Base-by-base conservation (phyloP, 2,797 vertebrate genomes). In the Ctenosaura bakeri region DNA sequence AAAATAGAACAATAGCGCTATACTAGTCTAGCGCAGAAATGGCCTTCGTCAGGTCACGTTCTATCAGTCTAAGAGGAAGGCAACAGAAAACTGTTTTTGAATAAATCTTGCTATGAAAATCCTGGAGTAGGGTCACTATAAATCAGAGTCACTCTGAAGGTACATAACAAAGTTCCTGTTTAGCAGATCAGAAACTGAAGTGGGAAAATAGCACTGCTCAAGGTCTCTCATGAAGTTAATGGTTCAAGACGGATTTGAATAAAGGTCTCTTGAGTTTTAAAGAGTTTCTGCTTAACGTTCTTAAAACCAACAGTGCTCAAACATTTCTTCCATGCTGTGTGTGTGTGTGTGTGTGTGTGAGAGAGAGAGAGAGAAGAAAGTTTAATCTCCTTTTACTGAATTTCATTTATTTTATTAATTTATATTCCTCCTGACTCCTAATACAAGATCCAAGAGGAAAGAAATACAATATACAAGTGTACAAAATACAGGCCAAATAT, bases 131-230 rank as follows among this genome's bases (percentile, higher is more conserved):
- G 9, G 29, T 69, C 1, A 4, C 66, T 12, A 69, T 32, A 69
- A 69, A 9, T 69, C 66, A 69, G 26, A 69, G 3, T 69, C 9
- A 29, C 10, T 29, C 29, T 69, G 29, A 69, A 69, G 9, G 29
- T 26, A 69, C 9, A 12, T 10, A 69, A 69, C 29, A 69, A 32
- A 12, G 8, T 32, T 69, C 56, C 35, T 13, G 46, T 83, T 87
- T 78, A 87, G 78, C 20, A 46, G 50, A 78, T 66, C 46, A 83
- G 59, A 35, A 87, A 54, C 59, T 77, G 35, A 69, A 87, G 59
- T 35, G 26, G 42, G 82, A 77, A 52, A 64, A 83, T 66, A 77
- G n/a, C 78, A 76, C 13, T 38, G 20, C 24, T 52, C 69, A 62
- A 77, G 56, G 29, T 62, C 35, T 46, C 29, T 50, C n/a, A 69